phyloP scores from a whole-genome alignment of 53 echinoderm and acorn worm species.

The Echinarachnius parma region DNA sequence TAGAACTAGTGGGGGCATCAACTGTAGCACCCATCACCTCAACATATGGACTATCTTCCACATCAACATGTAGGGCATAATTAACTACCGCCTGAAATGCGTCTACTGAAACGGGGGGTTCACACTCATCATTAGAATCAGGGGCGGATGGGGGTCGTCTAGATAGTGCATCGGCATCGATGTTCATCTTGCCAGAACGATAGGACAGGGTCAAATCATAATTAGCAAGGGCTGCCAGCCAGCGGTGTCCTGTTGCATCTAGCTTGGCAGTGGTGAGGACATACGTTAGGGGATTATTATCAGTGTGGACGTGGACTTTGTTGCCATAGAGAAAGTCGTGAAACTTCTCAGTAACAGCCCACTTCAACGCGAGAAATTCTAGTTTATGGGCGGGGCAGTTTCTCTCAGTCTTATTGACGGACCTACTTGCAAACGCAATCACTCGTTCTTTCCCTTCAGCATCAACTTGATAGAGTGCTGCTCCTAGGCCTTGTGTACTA shows the following conservation, averaged over 20 bases:
- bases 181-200: too few species aligned
- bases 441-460: conserved; percentile 30
- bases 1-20: too few species aligned
- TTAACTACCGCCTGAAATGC: too few species aligned
- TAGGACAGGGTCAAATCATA: too few species aligned
- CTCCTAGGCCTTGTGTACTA: conserved; percentile 29
- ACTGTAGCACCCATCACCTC: too few species aligned
- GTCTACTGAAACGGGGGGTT: too few species aligned
- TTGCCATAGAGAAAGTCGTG: conserved; percentile 52
- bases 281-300: conserved; percentile 57
- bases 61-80: too few species aligned
- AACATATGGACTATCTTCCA: too few species aligned
- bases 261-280: conserved; percentile 50
- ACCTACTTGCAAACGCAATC: conserved; percentile 28
- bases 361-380: conserved; percentile 55
- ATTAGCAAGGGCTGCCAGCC: conserved; percentile 33
- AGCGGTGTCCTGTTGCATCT: conserved; percentile 45
- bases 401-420: conserved; percentile 11
- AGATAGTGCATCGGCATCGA: too few species aligned
- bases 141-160: too few species aligned
- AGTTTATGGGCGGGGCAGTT: conserved; percentile 47
- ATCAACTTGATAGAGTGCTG: conserved; percentile 26
- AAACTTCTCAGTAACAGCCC: conserved; percentile 58
- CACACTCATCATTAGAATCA: too few species aligned
- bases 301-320: conserved; percentile 36